Evolutionary conservation across 1,140 invertebrate species (phyloP), one percentile per base, ranked within the genome.

Genomic region (Nylanderia fulva): DNA sequence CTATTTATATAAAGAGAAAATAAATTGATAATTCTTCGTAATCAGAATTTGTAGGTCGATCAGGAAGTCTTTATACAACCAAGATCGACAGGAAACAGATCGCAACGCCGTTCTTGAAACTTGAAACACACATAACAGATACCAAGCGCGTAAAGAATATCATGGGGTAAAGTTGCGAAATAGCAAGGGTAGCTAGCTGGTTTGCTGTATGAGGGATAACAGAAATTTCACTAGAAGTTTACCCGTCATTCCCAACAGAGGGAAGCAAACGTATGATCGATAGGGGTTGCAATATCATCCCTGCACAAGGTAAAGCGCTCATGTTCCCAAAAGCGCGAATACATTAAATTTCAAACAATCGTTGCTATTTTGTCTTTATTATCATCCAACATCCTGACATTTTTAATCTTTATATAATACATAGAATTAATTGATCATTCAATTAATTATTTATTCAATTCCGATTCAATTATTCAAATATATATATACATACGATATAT

Each of bases 261-360:
- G 87, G 88, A 66, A 74, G 39, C 54, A 42, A 48, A 56, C n/a
- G 71, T 88, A 72, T 71, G 77, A 82, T 82, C 77, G 39, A 82
- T 82, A 82, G 27, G 27, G 15, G 66, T 58, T 45, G 77, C 18
- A 48, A 24, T 42, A 54, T 71, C 36, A 39, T 18, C 21, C 29
- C 15, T 36, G 61, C 45, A 36, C 45, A 45, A n/a, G 36, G 15
- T 45, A 56, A 56, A 15, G 9, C 64, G 48, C 29, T 56, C 7
- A 48, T 15, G 61, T 21, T 33, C 8, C n/a, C 33, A 11, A 9
- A 68, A 36, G 48, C 76, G 60, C 60, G 61, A 54, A 54, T 27
- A 0, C 3, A 5, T 79, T 18, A 15, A 54, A 39, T 66, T 79
- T 68, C 15, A 27, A 68, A 54, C 15, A 2, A 18, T 13, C 13